Evolutionary conservation across 2,888 invertebrate genomes (phyloP).

Genomic region (Xylota sylvarum): DNA sequence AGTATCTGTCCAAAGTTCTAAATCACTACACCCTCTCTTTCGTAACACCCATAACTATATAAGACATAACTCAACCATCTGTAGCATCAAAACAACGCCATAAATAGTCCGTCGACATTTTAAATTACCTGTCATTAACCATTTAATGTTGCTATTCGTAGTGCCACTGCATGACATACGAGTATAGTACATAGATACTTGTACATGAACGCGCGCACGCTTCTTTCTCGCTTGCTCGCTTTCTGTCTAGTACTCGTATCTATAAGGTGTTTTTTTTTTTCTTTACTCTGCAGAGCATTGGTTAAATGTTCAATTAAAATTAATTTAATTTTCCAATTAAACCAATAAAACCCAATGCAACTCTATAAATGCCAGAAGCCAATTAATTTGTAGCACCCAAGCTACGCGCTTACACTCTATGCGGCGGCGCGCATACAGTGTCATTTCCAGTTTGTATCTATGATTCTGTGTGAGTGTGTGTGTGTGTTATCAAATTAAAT

Average conservation of each 20-base stretch:
- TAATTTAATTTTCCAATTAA: constrained; percentile 75
- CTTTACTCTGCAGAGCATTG: constrained; percentile 10
- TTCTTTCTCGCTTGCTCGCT: too few species aligned
- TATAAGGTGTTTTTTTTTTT: too few species aligned
- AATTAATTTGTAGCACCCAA: constrained; percentile 58
- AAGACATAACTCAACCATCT: constrained; percentile 11
- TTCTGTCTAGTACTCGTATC: too few species aligned
- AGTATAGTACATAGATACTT: constrained; percentile 8
- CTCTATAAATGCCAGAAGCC: constrained; percentile 62
- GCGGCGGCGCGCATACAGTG: not conserved
- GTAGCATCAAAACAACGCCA: constrained; percentile 54
- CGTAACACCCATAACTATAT: not conserved
- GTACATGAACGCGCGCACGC: not conserved
- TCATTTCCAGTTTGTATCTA: constrained; percentile 11
- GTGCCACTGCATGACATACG: constrained; percentile 22
- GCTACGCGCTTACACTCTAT: not conserved
- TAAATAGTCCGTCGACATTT: constrained; percentile 60
- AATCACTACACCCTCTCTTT: constrained; percentile 18
- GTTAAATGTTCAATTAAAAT: constrained; percentile 68
- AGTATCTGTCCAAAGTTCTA: constrained; percentile 16
- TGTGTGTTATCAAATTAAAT: constrained; percentile 53
- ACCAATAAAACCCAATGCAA: constrained; percentile 69
- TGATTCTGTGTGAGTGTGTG: not conserved
- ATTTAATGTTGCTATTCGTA: constrained; percentile 54
- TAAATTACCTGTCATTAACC: constrained; percentile 67